phyloP scores from a whole-genome alignment of 2,797 vertebrate species.

The Chaenodraco wilsoni region DNA sequence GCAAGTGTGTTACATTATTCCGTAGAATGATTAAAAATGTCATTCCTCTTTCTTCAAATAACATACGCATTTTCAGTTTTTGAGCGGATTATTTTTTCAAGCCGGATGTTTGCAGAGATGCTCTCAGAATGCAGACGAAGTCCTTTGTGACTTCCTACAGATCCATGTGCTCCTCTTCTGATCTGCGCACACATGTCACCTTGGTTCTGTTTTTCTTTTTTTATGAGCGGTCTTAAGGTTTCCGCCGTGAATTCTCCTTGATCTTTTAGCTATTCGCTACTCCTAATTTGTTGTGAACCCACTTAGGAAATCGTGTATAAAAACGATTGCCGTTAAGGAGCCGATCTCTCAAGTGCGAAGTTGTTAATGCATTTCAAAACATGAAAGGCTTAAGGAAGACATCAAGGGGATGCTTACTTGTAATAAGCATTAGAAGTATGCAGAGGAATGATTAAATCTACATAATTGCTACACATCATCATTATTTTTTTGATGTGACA shows the following conservation, averaged over 20 bases:
- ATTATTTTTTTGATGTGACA: conserved; percentile 1
- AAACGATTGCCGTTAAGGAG: conserved; percentile 48
- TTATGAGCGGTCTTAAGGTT: conserved; percentile 14
- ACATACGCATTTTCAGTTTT: conserved; percentile 40
- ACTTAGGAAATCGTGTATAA: conserved; percentile 43
- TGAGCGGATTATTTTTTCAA: conserved; percentile 55
- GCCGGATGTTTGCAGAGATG: conserved; percentile 41
- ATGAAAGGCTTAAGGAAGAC: conserved; percentile 37
- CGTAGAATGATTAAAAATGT: conserved; percentile 12
- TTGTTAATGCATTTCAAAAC: conserved; percentile 36
- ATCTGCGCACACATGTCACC: conserved; percentile 48
- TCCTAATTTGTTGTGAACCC: conserved; percentile 55
- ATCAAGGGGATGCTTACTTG: conserved; percentile 24
- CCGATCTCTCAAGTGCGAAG: conserved; percentile 41
- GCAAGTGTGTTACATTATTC: background rate
- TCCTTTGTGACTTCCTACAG: conserved; percentile 29
- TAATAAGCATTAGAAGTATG: conserved; percentile 26
- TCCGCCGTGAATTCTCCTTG: conserved; percentile 16
- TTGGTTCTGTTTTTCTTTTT: conserved; percentile 35
- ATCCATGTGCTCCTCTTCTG: conserved; percentile 31
- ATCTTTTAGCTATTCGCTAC: conserved; percentile 36
- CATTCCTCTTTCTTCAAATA: background rate
- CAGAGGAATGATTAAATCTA: conserved; percentile 16
- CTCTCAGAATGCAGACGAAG: conserved; percentile 38
- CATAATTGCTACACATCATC: conserved; percentile 2